Evolutionary conservation across 2,888 invertebrate genomes (phyloP).

Genomic region (Amphimallon solstitiale): DNA sequence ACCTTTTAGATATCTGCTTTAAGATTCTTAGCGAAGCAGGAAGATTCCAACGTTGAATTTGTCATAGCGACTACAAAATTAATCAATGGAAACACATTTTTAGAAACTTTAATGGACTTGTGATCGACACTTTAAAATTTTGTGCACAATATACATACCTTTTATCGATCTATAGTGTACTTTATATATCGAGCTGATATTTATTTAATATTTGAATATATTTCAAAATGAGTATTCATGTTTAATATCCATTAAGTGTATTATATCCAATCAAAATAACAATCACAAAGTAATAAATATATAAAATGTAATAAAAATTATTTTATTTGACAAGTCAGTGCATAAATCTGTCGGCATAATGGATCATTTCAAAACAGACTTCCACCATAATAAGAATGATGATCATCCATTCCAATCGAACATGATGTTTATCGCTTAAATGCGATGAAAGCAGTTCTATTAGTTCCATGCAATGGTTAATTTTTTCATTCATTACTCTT

Average conservation of each 20-base stretch:
- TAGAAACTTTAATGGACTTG: constrained; percentile 77
- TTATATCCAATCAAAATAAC: neutral
- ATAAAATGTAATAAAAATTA: neutral
- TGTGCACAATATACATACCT: neutral
- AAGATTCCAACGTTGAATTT: constrained; percentile 87
- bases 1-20: constrained; percentile 73
- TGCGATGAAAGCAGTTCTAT: constrained; percentile 89
- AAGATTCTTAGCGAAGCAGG: constrained; percentile 78
- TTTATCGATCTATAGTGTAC: no score
- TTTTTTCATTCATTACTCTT: constrained; percentile 92
- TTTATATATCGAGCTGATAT: neutral
- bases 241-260: constrained; percentile 7
- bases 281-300: constrained; percentile 3
- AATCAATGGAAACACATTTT: constrained; percentile 88
- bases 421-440: constrained; percentile 92
- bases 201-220: neutral
- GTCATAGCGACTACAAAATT: constrained; percentile 91
- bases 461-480: constrained; percentile 93
- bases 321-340: constrained; percentile 10
- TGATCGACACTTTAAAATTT: neutral
- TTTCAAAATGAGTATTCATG: neutral
- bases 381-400: constrained; percentile 95
- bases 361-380: constrained; percentile 86
- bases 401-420: constrained; percentile 96
- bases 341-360: constrained; percentile 73